Conservation (phyloP, 2,113 vertebrate genomes). For the Bothrops jararaca region DNA sequence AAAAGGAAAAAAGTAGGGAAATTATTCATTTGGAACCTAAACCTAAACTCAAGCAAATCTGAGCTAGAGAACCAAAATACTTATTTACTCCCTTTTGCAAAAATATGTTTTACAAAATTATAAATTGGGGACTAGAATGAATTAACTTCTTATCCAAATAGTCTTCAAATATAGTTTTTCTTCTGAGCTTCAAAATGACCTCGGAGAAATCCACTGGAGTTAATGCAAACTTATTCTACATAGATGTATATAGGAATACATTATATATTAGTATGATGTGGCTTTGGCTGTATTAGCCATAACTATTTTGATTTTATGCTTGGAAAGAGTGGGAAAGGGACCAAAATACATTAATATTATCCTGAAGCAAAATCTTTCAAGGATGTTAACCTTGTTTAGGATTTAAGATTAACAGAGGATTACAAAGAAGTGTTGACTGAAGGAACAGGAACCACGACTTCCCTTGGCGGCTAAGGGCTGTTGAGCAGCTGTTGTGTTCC, state of each 20-base stretch:
- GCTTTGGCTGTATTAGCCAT: background rate
- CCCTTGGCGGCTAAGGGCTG: background rate
- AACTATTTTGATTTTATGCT: background rate
- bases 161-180: background rate
- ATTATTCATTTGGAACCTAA: background rate
- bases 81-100: background rate
- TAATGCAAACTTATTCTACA: background rate
- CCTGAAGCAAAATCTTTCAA: background rate
- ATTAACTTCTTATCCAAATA: background rate
- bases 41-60: background rate
- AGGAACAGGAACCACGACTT: background rate
- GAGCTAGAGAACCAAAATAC: background rate
- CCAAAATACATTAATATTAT: background rate
- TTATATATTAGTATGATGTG: background rate
- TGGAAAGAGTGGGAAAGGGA: background rate
- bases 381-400: background rate
- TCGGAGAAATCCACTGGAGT: background rate
- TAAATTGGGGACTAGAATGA: background rate
- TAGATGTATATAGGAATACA: background rate
- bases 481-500: background rate
- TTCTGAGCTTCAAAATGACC: background rate
- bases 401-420: background rate
- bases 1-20: background rate
- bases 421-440: background rate
- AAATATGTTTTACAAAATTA: background rate